Base-by-base conservation (phyloP, 92 coral and sea anemone species). In the Parazoanthus darwini region DNA sequence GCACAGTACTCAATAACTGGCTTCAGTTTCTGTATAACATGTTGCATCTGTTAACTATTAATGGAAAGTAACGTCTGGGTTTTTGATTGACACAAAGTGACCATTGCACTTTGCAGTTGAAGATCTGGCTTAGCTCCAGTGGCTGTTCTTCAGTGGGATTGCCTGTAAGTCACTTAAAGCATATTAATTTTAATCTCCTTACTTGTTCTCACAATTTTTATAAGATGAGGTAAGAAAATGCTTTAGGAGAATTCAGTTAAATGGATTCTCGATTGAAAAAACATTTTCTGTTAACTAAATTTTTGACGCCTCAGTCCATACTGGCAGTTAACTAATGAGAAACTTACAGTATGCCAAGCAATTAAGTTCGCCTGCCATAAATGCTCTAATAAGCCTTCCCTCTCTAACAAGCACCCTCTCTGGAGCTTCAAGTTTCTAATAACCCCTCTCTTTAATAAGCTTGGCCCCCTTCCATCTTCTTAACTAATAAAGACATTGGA, bases 81-180 rank as follows among this genome's bases (percentile, higher is more conserved):
- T 79, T 78, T 38, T 43, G 39, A 79, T 51, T 79, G 66, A 79
- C 82, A 46, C 82, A 50, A 79, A 79, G 82, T 79, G 66, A 15
- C 82, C 9, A 15, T 79, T 79, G 66, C 59, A 46, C 23, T 14
- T 79, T 79, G 82, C 82, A 79, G 82, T 54, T 79, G 82, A 79
- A 79, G 82, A 51, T 79, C 35, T 79, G 82, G 82, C 82, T 79
- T 46, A 79, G 82, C 59, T 79, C 82, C 37, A 79, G 82, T 29
- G 67, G 67, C 67, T 79, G 82, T 22, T 79, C 82, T 79, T 79
- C 82, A 25, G 66, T 79, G 63, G 82, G 65, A 46, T 33, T 79
- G 82, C 67, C 82, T 46, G 82, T 79, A 79, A 79, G 82, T 79
- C 66, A 79, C 82, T n/a, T 23, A 79, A 79, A 79, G 37, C 50